Evolutionary conservation across 1,140 invertebrate genomes (phyloP), one percentile per base, ranked within the genome.

Genomic region (Tribolium madens): DNA sequence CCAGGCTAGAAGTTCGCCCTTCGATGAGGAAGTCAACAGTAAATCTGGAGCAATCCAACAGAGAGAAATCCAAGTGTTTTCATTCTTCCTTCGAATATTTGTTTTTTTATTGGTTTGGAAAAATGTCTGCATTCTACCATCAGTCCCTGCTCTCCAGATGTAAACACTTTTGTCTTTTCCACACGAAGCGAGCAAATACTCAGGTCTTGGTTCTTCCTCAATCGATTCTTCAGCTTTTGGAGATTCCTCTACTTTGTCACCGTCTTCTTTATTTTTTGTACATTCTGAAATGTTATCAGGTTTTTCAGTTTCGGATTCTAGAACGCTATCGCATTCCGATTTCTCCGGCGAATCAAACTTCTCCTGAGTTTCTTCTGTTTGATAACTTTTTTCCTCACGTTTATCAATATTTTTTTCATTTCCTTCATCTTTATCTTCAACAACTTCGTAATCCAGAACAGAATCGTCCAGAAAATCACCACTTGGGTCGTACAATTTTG

Each of bases 1-100:
- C 87, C 88, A 89, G n/a, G 83, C 81, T n/a, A 90, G 73, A 12
- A 91, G 79, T 85, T 91, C 89, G n/a, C 87, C 88, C 78, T 82
- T 87, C 14, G 76, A 36, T 1, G 88, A 89, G 79, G 86, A 88
- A 6, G 85, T 83, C 3, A 91, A 72, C 2, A 91, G 72, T n/a
- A 81, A 75, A 64, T 84, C 85, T 10, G 89, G 86, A 48, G 86
- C 81, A n/a, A 87, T 81, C 91, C 91, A 92, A 79, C 84, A 86
- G 10, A 92, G 75, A 2, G 86, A 82, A 6, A 88, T 86, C 88
- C 89, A 89, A 72, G 82, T 80, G 68, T 83, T 85, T 18, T 64
- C 69, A 26, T 36, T 81, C 13, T 81, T 87, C 53, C 21, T n/a
- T 1, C 26, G 21, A 31, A 14, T 60, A 5, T 26, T 42, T 1